A percentile compares a stretch with the other conserved stretches of the same genome.
Evolutionary conservation across 2,888 invertebrate species (phyloP).

Genomic region (Sialis lutaria): DNA sequence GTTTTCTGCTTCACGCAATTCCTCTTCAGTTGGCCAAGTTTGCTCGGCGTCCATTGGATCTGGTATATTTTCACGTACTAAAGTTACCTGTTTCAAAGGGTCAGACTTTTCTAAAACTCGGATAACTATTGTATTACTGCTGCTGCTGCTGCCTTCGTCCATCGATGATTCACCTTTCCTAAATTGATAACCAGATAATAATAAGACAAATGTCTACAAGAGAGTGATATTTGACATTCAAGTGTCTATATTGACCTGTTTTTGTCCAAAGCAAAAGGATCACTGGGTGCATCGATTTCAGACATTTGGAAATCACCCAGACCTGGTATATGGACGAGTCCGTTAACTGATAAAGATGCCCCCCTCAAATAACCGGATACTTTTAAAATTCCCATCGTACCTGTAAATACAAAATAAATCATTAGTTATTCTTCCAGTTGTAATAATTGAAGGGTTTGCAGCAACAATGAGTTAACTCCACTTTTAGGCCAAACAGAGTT

Average conservation of each 20-base stretch:
- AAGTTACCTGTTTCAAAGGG: conserved; percentile 49
- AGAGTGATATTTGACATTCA: not conserved
- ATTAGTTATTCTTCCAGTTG: not conserved
- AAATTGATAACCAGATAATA: conserved; percentile 11
- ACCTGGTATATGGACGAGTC: conserved; percentile 79
- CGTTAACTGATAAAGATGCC: conserved; percentile 67
- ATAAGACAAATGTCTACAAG: not conserved
- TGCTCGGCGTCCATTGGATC: conserved; percentile 93
- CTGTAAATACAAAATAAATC: conserved; percentile 8
- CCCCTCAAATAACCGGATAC: conserved; percentile 69
- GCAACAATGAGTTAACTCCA: too few relatives aligned
- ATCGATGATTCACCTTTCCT: conserved; percentile 28
- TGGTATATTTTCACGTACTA: conserved; percentile 63
- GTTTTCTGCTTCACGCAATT: conserved; percentile 53
- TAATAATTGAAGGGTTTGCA: not conserved
- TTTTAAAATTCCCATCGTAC: conserved; percentile 44
- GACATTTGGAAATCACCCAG: conserved; percentile 86
- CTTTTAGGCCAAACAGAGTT: too few relatives aligned
- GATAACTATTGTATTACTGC: conserved; percentile 20
- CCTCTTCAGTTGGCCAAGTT: conserved; percentile 91
- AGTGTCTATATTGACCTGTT: conserved; percentile 23
- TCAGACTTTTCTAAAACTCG: conserved; percentile 40
- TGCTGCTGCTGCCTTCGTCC: conserved; percentile 21
- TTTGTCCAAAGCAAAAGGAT: conserved; percentile 45
- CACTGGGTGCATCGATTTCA: conserved; percentile 51